Evolutionary conservation across 2,888 invertebrate genomes (phyloP).

Genomic region (Epistrophe grossulariae): DNA sequence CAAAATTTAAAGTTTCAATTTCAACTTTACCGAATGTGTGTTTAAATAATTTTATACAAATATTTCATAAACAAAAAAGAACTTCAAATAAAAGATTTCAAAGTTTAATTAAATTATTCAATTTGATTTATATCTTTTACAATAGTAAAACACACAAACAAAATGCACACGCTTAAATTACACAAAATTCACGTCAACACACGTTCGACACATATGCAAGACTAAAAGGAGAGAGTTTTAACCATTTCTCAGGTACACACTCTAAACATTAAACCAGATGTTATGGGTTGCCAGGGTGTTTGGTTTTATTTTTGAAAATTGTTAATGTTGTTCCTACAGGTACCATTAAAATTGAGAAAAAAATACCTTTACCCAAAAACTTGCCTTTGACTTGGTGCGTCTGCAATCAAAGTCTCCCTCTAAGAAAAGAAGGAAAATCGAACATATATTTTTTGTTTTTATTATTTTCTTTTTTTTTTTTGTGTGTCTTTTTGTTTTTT

Average conservation of each 20-base stretch:
- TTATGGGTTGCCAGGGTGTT: constrained; percentile 71
- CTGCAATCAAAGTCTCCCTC: constrained; percentile 65
- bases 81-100: not conserved
- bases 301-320: constrained; percentile 18
- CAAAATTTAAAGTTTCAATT: not conserved
- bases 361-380: constrained; percentile 31
- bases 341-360: constrained; percentile 45
- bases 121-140: constrained; percentile 29
- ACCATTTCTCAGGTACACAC: constrained; percentile 70
- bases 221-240: constrained; percentile 77
- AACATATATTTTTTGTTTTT: not conserved
- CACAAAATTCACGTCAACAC: constrained; percentile 76
- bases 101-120: not conserved
- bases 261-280: constrained; percentile 69
- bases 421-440: constrained; percentile 63
- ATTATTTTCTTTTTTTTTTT: constrained; percentile 9
- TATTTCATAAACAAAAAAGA: not conserved
- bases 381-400: constrained; percentile 56
- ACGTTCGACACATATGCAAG: constrained; percentile 76
- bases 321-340: constrained; percentile 63
- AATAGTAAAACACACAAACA: constrained; percentile 10
- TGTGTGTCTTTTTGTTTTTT: constrained; percentile 14
- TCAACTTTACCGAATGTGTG: not conserved
- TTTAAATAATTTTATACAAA: not conserved
- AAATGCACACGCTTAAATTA: constrained; percentile 43